Evolutionary conservation across 2,888 invertebrate species (phyloP).

Genomic region (Nasonovia ribisnigri): DNA sequence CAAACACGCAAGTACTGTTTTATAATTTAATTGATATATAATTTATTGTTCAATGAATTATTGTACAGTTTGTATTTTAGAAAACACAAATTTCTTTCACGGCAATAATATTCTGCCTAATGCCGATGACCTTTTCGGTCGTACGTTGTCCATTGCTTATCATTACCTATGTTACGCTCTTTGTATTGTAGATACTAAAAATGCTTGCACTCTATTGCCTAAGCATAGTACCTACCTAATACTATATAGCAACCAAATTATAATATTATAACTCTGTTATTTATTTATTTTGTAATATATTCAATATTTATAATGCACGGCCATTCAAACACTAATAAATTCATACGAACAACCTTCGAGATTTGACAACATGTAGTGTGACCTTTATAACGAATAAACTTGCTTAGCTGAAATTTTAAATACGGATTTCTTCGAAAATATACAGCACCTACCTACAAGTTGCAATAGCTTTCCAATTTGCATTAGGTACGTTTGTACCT

Average conservation of each 20-base stretch:
- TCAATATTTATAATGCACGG: neutral
- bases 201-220: neutral
- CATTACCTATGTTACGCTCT: neutral
- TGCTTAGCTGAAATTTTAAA: neutral
- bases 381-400: slow-evolving; percentile 28
- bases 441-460: neutral
- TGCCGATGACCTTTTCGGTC: neutral
- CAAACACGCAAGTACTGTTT: neutral
- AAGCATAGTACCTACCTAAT: neutral
- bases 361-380: neutral
- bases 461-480: neutral
- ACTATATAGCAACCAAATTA: neutral
- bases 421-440: neutral
- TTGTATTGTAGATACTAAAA: neutral
- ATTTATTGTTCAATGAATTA: neutral
- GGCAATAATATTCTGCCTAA: neutral
- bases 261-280: neutral
- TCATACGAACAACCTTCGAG: neutral
- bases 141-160: neutral
- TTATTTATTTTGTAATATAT: slow-evolving; percentile 18
- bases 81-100: neutral
- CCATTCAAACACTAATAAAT: neutral
- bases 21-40: neutral
- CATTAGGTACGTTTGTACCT: neutral
- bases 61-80: neutral